phyloP scores from a whole-genome alignment of 2,797 vertebrate species.

The Enteromius afrohamiltoni region DNA sequence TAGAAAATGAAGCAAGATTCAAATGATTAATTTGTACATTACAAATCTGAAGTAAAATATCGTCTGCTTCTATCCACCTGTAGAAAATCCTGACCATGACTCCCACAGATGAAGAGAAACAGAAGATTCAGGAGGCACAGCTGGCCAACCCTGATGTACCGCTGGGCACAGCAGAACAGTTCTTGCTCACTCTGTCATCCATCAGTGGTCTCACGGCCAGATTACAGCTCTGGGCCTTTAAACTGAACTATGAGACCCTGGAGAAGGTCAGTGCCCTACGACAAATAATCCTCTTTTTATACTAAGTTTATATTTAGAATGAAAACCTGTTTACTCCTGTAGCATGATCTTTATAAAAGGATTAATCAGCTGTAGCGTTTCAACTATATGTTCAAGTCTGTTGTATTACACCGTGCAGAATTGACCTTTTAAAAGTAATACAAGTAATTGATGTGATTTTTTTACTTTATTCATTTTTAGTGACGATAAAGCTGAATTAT shows the following conservation, averaged over 20 bases:
- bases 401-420: not conserved
- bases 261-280: conserved; percentile 82
- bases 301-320: not conserved
- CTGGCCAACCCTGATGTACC: conserved; percentile 90
- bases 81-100: conserved; percentile 98
- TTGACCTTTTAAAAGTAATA: not conserved
- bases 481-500: not conserved
- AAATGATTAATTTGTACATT: not conserved
- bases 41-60: not conserved
- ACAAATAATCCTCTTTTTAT: not conserved
- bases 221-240: conserved; percentile 97
- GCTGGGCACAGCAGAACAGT: conserved; percentile 93
- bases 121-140: conserved; percentile 97
- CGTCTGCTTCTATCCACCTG: not conserved
- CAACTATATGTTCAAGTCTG: not conserved
- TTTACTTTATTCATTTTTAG: no score
- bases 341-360: not conserved
- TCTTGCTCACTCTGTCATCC: conserved; percentile 90
- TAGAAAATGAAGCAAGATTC: not conserved
- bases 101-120: conserved; percentile 95
- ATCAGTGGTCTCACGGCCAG: conserved; percentile 86
- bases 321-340: not conserved
- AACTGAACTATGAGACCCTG: conserved; percentile 93
- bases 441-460: not conserved
- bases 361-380: not conserved